These are phyloP conservation scores for Phrixothrix hirtus DNA, from an alignment of 2,888 invertebrate species.

Conservation along the genomic window DNA sequence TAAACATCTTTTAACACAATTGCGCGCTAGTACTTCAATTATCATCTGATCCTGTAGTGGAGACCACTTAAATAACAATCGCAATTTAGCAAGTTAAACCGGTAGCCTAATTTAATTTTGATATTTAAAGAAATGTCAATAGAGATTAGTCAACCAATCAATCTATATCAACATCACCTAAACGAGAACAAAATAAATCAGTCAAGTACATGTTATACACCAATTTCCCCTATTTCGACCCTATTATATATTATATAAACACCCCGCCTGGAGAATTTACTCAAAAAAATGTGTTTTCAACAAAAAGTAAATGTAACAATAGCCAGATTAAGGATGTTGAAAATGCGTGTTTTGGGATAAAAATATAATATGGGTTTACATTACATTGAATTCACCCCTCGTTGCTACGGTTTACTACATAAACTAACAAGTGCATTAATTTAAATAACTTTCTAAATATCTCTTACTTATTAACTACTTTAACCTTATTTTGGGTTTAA, in stretches of 20 bases:
- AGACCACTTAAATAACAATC: constrained; percentile 5
- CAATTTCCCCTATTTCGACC: constrained; percentile 39
- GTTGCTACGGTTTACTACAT: constrained; percentile 6
- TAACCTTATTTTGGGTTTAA: too few species aligned
- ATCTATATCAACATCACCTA: constrained; percentile 22
- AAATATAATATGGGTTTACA: constrained; percentile 51
- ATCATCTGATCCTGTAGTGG: too few species aligned
- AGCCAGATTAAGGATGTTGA: constrained; percentile 32
- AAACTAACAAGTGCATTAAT: constrained; percentile 15
- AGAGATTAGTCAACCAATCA: constrained; percentile 22
- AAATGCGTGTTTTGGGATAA: constrained; percentile 51
- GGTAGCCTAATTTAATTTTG: too few species aligned
- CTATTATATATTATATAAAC: constrained; percentile 53
- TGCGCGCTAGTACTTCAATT: constrained; percentile 1
- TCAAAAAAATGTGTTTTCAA: constrained; percentile 37
- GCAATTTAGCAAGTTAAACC: constrained; percentile 4
- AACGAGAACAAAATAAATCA: constrained; percentile 23
- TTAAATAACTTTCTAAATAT: constrained; percentile 12
- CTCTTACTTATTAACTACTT: too few species aligned
- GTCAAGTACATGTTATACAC: constrained; percentile 23
- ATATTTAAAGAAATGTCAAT: constrained; percentile 11
- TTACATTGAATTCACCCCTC: constrained; percentile 42
- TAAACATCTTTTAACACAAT: constrained; percentile 11
- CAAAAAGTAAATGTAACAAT: constrained; percentile 36
- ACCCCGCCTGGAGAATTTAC: constrained; percentile 50